These are phyloP conservation scores for Oryzaephilus surinamensis DNA, from an alignment of 1,140 invertebrate genomes.

Conservation along the genomic window DNA sequence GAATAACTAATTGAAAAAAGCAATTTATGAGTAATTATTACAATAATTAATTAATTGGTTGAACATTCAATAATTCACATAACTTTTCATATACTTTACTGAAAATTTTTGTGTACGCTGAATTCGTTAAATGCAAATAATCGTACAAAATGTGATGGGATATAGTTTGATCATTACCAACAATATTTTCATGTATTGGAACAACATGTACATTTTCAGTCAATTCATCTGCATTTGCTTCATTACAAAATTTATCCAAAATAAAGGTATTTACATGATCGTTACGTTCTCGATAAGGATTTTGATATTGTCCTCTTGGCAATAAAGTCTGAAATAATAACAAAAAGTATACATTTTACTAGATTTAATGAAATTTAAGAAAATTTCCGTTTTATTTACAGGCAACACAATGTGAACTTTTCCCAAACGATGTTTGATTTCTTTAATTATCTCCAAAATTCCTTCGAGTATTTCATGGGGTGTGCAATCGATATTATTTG, in stretches of 20 bases:
- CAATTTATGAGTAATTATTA: too few relatives aligned
- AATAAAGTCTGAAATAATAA: slow-evolving; percentile 45
- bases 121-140: slow-evolving; percentile 57
- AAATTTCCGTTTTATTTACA: slow-evolving; percentile 35
- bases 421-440: slow-evolving; percentile 44
- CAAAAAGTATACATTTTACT: slow-evolving; percentile 1
- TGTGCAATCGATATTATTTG: slow-evolving; percentile 55
- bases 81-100: slow-evolving; percentile 48
- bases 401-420: slow-evolving; percentile 51
- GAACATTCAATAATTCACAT: slow-evolving; percentile 41
- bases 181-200: slow-evolving; percentile 45
- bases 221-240: slow-evolving; percentile 25
- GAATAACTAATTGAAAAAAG: too few relatives aligned
- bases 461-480: slow-evolving; percentile 55
- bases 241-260: slow-evolving; percentile 34
- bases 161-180: slow-evolving; percentile 49
- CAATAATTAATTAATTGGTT: too few relatives aligned
- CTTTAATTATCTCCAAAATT: slow-evolving; percentile 49
- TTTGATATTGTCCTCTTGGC: slow-evolving; percentile 54
- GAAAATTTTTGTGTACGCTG: slow-evolving; percentile 56
- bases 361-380: not conserved
- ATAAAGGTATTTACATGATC: slow-evolving; percentile 47
- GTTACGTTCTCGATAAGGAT: slow-evolving; percentile 52
- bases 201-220: slow-evolving; percentile 38
- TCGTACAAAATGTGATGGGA: slow-evolving; percentile 60